Evolutionary conservation across 2,113 vertebrate species (phyloP).

Genomic region (Rhineura floridana): DNA sequence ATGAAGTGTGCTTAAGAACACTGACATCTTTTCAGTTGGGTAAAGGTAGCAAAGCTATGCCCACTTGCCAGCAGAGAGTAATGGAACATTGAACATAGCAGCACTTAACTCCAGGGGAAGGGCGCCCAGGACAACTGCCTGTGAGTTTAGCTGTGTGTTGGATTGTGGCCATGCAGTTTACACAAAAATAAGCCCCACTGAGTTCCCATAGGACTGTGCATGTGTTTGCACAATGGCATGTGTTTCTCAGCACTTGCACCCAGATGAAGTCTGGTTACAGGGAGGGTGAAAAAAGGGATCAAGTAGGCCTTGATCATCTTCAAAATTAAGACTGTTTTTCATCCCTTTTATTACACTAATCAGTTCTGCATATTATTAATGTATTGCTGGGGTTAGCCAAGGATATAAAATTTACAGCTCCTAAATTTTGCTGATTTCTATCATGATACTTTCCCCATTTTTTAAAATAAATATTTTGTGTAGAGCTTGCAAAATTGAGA

Average conservation of each 20-base stretch:
- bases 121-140: neutral
- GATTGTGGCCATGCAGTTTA: neutral
- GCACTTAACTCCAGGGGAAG: neutral
- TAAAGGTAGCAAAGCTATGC: neutral
- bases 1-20: too few species aligned
- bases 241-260: neutral
- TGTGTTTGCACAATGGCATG: neutral
- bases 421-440: neutral
- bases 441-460: neutral
- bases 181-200: neutral
- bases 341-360: neutral
- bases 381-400: neutral
- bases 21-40: neutral
- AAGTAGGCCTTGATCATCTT: neutral
- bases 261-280: neutral
- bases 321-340: neutral
- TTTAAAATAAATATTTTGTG: neutral
- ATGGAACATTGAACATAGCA: neutral
- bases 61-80: neutral
- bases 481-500: conserved; percentile 1
- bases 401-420: neutral
- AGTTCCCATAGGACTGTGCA: neutral
- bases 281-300: neutral
- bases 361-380: neutral
- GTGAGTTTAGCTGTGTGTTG: neutral